Conservation (phyloP, 2,797 vertebrate genomes). For the Onychomys leucogaster region DNA sequence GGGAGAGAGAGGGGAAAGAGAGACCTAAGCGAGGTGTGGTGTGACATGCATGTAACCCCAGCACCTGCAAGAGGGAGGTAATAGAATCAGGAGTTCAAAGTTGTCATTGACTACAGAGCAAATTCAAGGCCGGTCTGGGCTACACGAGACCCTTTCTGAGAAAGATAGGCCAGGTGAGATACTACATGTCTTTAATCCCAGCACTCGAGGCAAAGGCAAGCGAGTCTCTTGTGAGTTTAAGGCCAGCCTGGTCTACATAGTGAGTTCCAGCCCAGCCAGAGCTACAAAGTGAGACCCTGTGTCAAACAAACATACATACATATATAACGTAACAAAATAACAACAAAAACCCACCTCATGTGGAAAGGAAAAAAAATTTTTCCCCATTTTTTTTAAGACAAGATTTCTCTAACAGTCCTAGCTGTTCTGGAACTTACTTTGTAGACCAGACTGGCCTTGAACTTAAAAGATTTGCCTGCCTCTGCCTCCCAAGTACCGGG, state of each 20-base stretch:
- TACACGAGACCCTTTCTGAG: background rate
- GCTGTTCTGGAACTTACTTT: too few relatives aligned
- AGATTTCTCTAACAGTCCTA: too few relatives aligned
- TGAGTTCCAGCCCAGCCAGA: background rate
- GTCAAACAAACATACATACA: background rate
- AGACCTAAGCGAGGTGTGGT: background rate
- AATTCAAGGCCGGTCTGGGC: background rate
- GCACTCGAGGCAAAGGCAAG: background rate
- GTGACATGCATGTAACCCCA: background rate
- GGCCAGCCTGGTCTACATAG: background rate
- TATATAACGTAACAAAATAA: background rate
- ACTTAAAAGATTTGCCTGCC: too few relatives aligned
- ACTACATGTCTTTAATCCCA: background rate
- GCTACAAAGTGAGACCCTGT: background rate
- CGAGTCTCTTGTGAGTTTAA: background rate
- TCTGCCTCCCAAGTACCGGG: too few relatives aligned
- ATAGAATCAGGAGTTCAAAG: background rate
- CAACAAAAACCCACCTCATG: slow-evolving; percentile 3
- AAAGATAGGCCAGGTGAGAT: background rate
- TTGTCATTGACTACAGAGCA: background rate
- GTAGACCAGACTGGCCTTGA: too few relatives aligned
- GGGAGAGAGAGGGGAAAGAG: background rate
- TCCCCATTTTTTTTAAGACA: too few relatives aligned
- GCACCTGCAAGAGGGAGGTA: background rate
- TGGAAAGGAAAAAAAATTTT: slow-evolving; percentile 16